A percentile compares a stretch with the other conserved stretches of the same genome.
Conservation (phyloP, 2,113 vertebrate species). For the Vidua chalybeata region DNA sequence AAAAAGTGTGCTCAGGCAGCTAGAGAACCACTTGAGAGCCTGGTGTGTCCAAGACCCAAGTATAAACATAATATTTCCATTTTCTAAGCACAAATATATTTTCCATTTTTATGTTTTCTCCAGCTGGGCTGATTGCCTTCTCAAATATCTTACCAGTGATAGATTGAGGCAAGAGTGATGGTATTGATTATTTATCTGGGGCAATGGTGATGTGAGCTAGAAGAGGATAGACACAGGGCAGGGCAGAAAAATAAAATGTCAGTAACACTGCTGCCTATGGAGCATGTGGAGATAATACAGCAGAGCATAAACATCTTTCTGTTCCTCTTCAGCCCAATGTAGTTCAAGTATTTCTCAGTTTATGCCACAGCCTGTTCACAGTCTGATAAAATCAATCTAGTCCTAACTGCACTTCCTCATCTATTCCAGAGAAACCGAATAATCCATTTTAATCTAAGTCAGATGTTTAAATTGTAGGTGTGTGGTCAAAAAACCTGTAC, state of each 20-base stretch:
- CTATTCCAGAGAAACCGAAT: not conserved
- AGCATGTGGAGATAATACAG: fast-evolving
- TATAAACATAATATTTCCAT: fast-evolving
- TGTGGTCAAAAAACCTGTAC: not conserved
- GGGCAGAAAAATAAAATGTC: not conserved
- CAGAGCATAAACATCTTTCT: not conserved
- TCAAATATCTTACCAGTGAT: not conserved
- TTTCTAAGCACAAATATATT: not conserved
- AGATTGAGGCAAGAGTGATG: not conserved
- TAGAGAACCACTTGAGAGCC: not conserved
- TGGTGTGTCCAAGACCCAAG: not conserved
- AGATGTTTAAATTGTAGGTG: not conserved
- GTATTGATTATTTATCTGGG: not conserved
- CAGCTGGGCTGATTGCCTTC: not conserved
- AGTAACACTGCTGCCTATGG: not conserved
- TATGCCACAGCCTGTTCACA: not conserved
- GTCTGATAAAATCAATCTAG: not conserved
- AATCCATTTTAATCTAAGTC: not conserved
- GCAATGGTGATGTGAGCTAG: not conserved
- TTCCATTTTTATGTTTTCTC: not conserved
- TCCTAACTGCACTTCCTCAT: not conserved
- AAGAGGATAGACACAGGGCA: not conserved
- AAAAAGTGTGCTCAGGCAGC: not conserved
- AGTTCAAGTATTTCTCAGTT: not conserved
- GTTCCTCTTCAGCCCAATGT: not conserved